Percentiles rank a stretch among this genome's conserved stretches.
phyloP scores from a whole-genome alignment of 2,888 invertebrate species.

The Pandemis heparana region DNA sequence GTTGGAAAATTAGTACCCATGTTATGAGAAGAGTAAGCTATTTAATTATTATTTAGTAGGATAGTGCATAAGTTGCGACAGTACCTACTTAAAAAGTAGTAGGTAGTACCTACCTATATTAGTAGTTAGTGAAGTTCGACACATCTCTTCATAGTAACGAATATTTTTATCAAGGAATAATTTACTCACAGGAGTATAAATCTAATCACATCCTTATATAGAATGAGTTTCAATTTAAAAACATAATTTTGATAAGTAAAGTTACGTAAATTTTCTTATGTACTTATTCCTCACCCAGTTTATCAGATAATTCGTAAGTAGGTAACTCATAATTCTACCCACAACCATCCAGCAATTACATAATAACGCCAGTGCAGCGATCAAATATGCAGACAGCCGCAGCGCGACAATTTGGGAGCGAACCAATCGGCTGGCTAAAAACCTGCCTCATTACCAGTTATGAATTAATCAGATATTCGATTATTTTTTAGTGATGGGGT shows the following conservation, averaged over 20 bases:
- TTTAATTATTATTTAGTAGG: background rate
- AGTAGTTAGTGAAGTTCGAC: too few species aligned
- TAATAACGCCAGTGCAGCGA: constrained; percentile 48
- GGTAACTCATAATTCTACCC: background rate
- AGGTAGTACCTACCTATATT: too few species aligned
- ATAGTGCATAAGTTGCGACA: background rate
- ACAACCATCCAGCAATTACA: constrained; percentile 49
- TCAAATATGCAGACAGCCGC: constrained; percentile 72
- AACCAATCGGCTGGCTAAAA: constrained; percentile 75
- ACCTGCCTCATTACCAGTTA: constrained; percentile 77
- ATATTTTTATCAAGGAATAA: too few species aligned
- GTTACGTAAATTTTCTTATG: too few species aligned
- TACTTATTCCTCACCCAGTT: too few species aligned
- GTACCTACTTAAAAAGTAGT: too few species aligned
- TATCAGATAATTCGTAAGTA: background rate
- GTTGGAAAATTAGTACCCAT: constrained; percentile 43
- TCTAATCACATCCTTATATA: too few species aligned
- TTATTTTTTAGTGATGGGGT: constrained; percentile 57
- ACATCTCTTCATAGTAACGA: too few species aligned
- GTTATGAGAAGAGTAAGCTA: constrained; percentile 13
- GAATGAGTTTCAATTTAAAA: too few species aligned
- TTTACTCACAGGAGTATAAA: too few species aligned
- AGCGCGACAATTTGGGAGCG: constrained; percentile 75
- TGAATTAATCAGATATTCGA: constrained; percentile 82
- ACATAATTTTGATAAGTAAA: too few species aligned